phyloP scores from a whole-genome alignment of 37 sponge, comb jelly and placozoan species.

The Lycopodina hypogea region DNA sequence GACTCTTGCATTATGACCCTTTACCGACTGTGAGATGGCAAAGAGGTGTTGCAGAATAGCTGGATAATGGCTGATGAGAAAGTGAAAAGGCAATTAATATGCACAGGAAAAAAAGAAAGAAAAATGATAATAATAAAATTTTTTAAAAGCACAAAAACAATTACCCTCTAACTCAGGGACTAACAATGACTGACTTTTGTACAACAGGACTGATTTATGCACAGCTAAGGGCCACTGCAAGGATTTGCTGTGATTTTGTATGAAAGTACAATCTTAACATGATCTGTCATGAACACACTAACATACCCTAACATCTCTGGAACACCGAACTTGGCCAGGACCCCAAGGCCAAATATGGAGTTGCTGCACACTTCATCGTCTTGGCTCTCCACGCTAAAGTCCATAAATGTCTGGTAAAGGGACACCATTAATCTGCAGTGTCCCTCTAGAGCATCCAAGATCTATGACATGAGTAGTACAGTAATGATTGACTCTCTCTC shows the following conservation, averaged over 20 bases:
- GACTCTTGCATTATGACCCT: conserved; percentile 24
- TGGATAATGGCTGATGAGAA: conserved; percentile 59
- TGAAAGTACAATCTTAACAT: too few species aligned
- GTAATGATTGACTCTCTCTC: background rate
- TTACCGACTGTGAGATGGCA: conserved; percentile 23
- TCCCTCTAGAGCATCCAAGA: conserved; percentile 48
- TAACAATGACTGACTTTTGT: too few species aligned
- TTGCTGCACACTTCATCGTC: conserved; percentile 88
- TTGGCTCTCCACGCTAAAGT: conserved; percentile 26
- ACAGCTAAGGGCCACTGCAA: too few species aligned
- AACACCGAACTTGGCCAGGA: conserved; percentile 55
- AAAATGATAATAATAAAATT: too few species aligned
- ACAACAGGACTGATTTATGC: too few species aligned
- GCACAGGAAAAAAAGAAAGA: too few species aligned
- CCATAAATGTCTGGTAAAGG: conserved; percentile 59
- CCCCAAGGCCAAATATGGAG: conserved; percentile 82
- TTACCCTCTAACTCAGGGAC: too few species aligned
- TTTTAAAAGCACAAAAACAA: too few species aligned
- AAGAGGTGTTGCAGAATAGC: conserved; percentile 70
- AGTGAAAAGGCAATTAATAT: background rate
- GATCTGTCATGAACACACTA: too few species aligned
- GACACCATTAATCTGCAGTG: conserved; percentile 19
- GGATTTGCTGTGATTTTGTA: too few species aligned
- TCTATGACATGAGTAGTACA: conserved; percentile 18
- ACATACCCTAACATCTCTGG: conserved; percentile 50